Base-by-base conservation (phyloP, 1,140 invertebrate species). In the Dendroctonus valens region DNA sequence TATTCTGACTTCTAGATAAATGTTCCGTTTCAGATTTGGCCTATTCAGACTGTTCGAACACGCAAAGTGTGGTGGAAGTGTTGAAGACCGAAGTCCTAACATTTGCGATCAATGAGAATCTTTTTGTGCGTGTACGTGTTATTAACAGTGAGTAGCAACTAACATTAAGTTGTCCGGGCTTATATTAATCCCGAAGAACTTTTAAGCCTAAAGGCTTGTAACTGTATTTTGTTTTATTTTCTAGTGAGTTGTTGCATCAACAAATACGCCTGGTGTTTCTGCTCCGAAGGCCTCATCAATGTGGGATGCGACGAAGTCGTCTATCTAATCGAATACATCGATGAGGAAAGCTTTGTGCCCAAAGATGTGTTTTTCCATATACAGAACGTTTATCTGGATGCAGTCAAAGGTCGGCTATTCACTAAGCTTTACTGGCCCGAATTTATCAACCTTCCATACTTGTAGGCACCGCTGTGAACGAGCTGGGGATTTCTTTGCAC, bases 301-400 rank as follows among this genome's bases (percentile, higher is more conserved):
- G 90, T 94, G 38, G 91, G 91, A 11, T 92, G 94, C 75, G 92
- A 94, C 77, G 93, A 96, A 82, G 79, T 95, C 14, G 85, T 94
- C 59, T 85, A 94, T 65, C 73, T 94, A 40, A 78, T 96, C 7
- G 91, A 94, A 78, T 83, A 83, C n/a, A 76, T 88, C 7, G 84
- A 87, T 0, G 84, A 87, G 59, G 90, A 92, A 73, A 83, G 80
- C 3, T 77, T 78, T 26, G 82, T 91, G 64, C 92, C 92, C 0
- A 85, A 85, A 69, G 92, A 95, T 77, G 81, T 95, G 44, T 91
- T 95, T 71, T 79, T 85, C 64, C 87, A 92, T 73, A 84, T 93
- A 57, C 87, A 88, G 72, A 84, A 84, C 69, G 80, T 94, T 26
- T 94, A 92, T 77, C 82, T 87, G 59, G 88, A 92, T 78, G 92